These are phyloP conservation scores for Apoda limacodes DNA, from an alignment of 2,888 invertebrate species.

Conservation along the genomic window DNA sequence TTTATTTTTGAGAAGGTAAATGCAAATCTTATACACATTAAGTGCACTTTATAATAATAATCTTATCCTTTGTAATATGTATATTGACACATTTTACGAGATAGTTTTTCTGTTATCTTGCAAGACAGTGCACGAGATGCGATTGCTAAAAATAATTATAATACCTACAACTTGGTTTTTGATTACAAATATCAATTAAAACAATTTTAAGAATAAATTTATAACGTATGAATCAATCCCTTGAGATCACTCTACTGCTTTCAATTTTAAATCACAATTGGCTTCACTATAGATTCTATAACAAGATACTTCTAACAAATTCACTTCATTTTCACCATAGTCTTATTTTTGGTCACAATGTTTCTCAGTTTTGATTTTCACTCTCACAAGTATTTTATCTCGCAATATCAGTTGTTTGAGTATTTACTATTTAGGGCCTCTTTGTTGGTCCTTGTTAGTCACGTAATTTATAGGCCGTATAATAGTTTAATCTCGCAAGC, in stretches of 20 bases:
- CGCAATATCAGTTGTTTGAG: too few relatives aligned
- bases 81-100: conserved; percentile 10
- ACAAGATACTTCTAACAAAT: too few relatives aligned
- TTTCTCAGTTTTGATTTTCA: too few relatives aligned
- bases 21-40: conserved; percentile 42
- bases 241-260: conserved; percentile 53
- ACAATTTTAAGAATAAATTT: conserved; percentile 29
- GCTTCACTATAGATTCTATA: too few relatives aligned
- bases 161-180: conserved; percentile 15
- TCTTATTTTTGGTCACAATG: too few relatives aligned
- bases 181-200: conserved; percentile 23
- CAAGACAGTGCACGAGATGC: conserved; percentile 47
- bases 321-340: too few relatives aligned
- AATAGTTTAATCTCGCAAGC: too few relatives aligned
- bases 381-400: too few relatives aligned
- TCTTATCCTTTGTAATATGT: conserved; percentile 30
- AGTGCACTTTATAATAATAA: conserved; percentile 45
- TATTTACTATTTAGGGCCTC: too few relatives aligned
- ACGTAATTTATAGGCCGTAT: too few relatives aligned
- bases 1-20: conserved; percentile 35
- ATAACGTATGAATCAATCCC: conserved; percentile 41
- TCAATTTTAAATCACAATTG: conserved; percentile 49
- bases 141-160: conserved; percentile 9
- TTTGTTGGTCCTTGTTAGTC: too few relatives aligned
- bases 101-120: conserved; percentile 17